Conservation (phyloP, 2,888 invertebrate species). For the Erebia palarica region DNA sequence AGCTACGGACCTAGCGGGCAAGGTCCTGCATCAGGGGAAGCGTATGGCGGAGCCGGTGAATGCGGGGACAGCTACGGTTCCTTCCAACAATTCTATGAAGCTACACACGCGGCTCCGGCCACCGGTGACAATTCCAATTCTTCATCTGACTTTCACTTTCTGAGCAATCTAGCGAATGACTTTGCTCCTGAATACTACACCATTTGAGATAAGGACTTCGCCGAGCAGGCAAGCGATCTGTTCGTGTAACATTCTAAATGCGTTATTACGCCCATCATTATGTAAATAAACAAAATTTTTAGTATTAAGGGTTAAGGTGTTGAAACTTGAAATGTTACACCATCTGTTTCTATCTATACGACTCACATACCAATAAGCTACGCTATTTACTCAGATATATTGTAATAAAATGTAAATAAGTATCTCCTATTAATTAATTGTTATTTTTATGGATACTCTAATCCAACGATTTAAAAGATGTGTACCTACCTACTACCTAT, state of each 20-base stretch:
- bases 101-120: constrained; percentile 76
- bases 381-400: constrained; percentile 55
- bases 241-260: constrained; percentile 63
- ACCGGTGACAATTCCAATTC: constrained; percentile 92
- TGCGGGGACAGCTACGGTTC: constrained; percentile 86
- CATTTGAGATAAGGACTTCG: constrained; percentile 82
- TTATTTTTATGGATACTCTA: constrained; percentile 30
- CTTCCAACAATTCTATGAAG: constrained; percentile 87
- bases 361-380: constrained; percentile 54
- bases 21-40: constrained; percentile 63
- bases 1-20: constrained; percentile 50
- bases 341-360: constrained; percentile 55
- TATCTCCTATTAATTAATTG: constrained; percentile 38
- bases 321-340: constrained; percentile 50
- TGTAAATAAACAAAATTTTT: constrained; percentile 40
- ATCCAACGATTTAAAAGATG: constrained; percentile 9
- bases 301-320: constrained; percentile 50
- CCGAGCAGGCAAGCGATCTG: constrained; percentile 79
- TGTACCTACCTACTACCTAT: not conserved
- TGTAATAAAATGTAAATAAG: constrained; percentile 75
- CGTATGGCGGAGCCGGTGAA: constrained; percentile 73
- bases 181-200: constrained; percentile 95
- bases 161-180: constrained; percentile 95
- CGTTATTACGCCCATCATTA: constrained; percentile 40
- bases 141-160: constrained; percentile 96